Percentiles rank a stretch among this genome's conserved stretches.
Evolutionary conservation across 2,797 vertebrate species (phyloP).

Genomic region (Ctenosaura bakeri): DNA sequence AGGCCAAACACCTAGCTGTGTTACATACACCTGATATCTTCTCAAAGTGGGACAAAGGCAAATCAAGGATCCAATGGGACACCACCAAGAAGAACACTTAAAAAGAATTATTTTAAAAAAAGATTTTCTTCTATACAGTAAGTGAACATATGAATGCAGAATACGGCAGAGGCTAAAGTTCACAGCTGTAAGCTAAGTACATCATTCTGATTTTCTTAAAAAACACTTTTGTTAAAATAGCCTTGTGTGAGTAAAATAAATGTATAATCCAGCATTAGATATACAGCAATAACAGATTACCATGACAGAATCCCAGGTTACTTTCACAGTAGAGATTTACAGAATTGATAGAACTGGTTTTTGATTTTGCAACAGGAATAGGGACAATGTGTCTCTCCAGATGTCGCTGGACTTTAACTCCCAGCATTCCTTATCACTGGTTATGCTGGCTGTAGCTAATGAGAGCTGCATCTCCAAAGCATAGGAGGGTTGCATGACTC

Average conservation of each 20-base stretch:
- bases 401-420: too few relatives aligned
- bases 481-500: too few relatives aligned
- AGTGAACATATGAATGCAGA: neutral
- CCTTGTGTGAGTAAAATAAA: neutral
- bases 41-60: neutral
- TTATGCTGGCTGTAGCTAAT: too few relatives aligned
- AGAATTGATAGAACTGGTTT: neutral
- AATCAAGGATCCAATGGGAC: neutral
- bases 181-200: neutral
- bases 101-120: neutral
- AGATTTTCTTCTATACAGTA: neutral
- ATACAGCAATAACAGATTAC: neutral
- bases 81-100: neutral
- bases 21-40: neutral
- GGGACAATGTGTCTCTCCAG: too few relatives aligned
- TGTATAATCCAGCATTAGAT: constrained; percentile 2
- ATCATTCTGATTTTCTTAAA: neutral
- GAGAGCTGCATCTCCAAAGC: too few relatives aligned
- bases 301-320: neutral
- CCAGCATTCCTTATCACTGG: too few relatives aligned
- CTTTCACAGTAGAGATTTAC: neutral
- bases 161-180: neutral
- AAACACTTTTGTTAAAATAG: neutral
- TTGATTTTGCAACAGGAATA: neutral
- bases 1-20: neutral